phyloP scores from a whole-genome alignment of 2,888 invertebrate species.

The Torymus aiolomorphi region DNA sequence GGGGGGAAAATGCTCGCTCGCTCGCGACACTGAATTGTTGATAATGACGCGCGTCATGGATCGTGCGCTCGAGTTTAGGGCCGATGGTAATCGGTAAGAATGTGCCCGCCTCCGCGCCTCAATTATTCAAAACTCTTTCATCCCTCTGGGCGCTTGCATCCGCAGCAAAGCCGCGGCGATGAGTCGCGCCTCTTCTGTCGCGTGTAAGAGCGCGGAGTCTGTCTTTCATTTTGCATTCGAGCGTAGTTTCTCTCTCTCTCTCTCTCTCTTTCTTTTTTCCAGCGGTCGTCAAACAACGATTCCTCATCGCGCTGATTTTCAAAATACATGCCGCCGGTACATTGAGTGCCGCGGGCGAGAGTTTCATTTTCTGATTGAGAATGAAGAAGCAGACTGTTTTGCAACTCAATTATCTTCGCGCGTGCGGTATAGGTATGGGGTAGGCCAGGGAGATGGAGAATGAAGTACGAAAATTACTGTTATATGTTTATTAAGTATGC shows the following conservation, averaged over 20 bases:
- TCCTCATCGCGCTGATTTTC: slow-evolving; percentile 45
- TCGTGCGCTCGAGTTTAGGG: slow-evolving; percentile 60
- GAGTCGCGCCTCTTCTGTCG: not conserved
- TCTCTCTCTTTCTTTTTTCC: slow-evolving; percentile 3
- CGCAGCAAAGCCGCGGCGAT: not conserved
- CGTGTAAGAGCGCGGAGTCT: not conserved
- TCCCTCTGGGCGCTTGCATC: slow-evolving; percentile 61
- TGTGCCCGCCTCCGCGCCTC: slow-evolving; percentile 61
- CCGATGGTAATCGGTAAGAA: slow-evolving; percentile 72
- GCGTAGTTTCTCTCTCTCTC: not conserved
- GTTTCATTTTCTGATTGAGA: too few relatives aligned
- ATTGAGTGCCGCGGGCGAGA: not conserved
- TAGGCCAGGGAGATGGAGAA: too few relatives aligned
- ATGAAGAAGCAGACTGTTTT: too few relatives aligned
- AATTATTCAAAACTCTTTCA: slow-evolving; percentile 71
- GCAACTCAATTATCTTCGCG: too few relatives aligned
- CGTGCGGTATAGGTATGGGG: too few relatives aligned
- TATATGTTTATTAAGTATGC: too few relatives aligned
- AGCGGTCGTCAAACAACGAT: slow-evolving; percentile 50
- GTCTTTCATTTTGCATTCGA: slow-evolving; percentile 41
- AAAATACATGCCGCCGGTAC: slow-evolving; percentile 24
- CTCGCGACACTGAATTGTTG: slow-evolving; percentile 65
- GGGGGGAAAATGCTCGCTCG: slow-evolving; percentile 64
- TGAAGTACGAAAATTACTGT: too few relatives aligned
- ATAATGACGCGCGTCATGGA: slow-evolving; percentile 67